Evolutionary conservation across 2,888 invertebrate species (phyloP), one percentile per base, ranked within the genome.

Genomic region (Malthinus flaveolus): DNA sequence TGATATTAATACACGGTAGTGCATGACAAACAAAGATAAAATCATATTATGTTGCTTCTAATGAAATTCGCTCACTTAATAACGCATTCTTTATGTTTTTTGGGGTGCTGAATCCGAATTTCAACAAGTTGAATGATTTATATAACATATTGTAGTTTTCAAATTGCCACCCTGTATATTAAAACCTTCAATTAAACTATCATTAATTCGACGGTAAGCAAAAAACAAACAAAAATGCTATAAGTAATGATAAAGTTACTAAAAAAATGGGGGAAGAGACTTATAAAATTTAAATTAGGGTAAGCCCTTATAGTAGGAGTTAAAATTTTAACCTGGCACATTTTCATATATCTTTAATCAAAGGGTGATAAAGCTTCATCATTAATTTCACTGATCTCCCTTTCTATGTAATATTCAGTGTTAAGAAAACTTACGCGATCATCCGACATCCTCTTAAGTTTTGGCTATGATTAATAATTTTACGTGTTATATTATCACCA

Each of bases 401-500:
- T 37, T 48, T 39, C 31, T n/a, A 32, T 45, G 31, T 39, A 44
- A 45, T 32, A 48, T 54, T 53, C 36, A 46, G 54, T 54, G 54
- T 42, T 47, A 5, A 46, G 44, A 49, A 45, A 44, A 44, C 49
- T 44, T 42, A n/a, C n/a, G 23, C 54, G 49, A 59, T 59, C 49
- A 54, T 32, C 15, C 13, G 34, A 32, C 34, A 11, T 37, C 49
- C 47, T 37, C 32, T 48, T 48, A 37, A 49, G 48, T 56, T 46
- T 37, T 12, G 8, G 42, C 31, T 12, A 39, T 55, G 54, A 59
- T 59, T 59, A 59, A 59, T 59, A 54, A 59, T 59, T 47, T 55
- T 59, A 54, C 46, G 54, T 53, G 45, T 54, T 53, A 54, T 45
- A 49, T 50, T 59, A 55, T 55, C 59, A 46, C 59, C 59, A 59